Evolutionary conservation across 2,797 vertebrate species (phyloP), one percentile per base, ranked within the genome.

Genomic region (Etheostoma nigrum): DNA sequence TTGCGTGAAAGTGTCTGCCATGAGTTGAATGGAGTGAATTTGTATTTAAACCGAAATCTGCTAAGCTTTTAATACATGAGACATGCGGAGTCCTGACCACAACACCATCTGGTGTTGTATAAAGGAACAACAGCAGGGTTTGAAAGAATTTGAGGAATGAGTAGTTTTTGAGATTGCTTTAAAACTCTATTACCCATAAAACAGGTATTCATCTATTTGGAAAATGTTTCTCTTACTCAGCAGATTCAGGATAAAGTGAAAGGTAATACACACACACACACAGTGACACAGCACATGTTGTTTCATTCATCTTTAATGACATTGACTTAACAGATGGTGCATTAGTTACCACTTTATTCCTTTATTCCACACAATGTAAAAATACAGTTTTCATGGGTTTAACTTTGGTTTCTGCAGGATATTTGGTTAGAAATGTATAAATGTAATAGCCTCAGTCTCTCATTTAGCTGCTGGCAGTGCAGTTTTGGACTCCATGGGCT

Each of bases 231-330:
- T 11, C 9, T 40, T 40, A 40, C 36, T 40, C 36, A 4, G 36
- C 10, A 44, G 27, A 19, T 12, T 25, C 4, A n/a, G 8, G 11
- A 48, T 10, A 2, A 58, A 63, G 19, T 65, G 40, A 81, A 70
- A 23, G 8, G 4, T 25, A 48, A 74, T 6, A 67, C 61, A 62
- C 40, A 67, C 47, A 64, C 52, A 53, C 47, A 64, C 52, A 53
- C 5, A 40, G 36, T 40, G 42, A 58, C 18, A 62, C 4, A 0
- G 7, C 16, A 58, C 19, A 8, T 12, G n/a, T 57, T 45, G 48
- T 83, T 87, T 81, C 51, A 86, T 84, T 82, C 53, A 71, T 79
- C 62, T 91, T 92, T 91, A 92, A 83, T 91, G 75, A 81, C 21
- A 64, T 16, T 57, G 68, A 57, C 76, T 82, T 75, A 74, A 67